These are phyloP conservation scores for Papilio protenor DNA, from an alignment of 2,888 invertebrate genomes.

Conservation along the genomic window DNA sequence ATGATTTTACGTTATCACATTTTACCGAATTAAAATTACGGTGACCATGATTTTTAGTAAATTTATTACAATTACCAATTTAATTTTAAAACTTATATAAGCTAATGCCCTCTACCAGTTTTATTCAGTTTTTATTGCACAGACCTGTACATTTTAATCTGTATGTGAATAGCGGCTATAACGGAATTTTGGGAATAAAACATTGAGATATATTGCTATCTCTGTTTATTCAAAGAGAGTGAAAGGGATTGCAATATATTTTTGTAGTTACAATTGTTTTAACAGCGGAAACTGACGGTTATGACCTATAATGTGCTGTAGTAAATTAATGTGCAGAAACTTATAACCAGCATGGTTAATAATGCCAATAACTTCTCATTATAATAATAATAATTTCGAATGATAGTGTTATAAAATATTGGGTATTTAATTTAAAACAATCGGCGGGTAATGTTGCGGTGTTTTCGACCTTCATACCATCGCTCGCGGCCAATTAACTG, in stretches of 20 bases:
- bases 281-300: no score
- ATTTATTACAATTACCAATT: neutral
- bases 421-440: slow-evolving; percentile 29
- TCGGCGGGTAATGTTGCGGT: slow-evolving; percentile 41
- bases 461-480: slow-evolving; percentile 67
- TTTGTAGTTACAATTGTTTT: no score
- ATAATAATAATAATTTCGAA: neutral
- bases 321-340: no score
- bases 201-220: neutral
- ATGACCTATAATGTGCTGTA: no score
- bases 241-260: neutral
- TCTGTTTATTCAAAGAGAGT: no score
- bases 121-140: no score
- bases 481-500: slow-evolving; percentile 70
- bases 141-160: no score
- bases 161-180: neutral
- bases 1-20: neutral
- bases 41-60: neutral
- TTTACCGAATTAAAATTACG: neutral
- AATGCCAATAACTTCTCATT: neutral
- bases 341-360: no score
- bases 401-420: slow-evolving; percentile 7
- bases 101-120: no score
- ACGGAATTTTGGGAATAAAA: neutral
- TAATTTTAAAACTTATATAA: no score